Conservation (phyloP, 2,797 vertebrate species). For the Rhabdomys pumilio region DNA sequence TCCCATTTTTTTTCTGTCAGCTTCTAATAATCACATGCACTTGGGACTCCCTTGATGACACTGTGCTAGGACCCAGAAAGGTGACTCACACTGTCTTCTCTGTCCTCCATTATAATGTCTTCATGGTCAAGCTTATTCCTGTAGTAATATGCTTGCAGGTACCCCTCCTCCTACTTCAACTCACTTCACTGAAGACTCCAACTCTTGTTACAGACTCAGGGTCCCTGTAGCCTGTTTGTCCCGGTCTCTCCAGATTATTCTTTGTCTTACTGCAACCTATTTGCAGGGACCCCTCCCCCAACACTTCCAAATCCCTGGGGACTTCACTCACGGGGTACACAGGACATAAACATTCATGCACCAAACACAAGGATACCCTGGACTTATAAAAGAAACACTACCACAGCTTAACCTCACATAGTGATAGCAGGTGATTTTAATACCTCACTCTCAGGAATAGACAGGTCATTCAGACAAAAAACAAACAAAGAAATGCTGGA, state of each 20-base stretch:
- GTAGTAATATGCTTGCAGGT: not conserved
- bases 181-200: not conserved
- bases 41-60: too few relatives aligned
- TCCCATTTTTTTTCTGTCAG: too few relatives aligned
- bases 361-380: not conserved
- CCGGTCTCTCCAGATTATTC: not conserved
- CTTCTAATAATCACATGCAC: too few relatives aligned
- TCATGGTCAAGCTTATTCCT: too few relatives aligned
- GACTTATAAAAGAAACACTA: not conserved
- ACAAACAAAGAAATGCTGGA: not conserved
- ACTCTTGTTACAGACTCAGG: not conserved
- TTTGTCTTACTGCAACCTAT: not conserved
- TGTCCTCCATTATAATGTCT: too few relatives aligned
- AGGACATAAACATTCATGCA: not conserved
- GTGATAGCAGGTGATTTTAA: not conserved
- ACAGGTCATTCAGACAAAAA: not conserved
- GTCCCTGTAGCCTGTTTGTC: not conserved
- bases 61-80: too few relatives aligned
- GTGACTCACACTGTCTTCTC: too few relatives aligned
- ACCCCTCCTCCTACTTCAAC: not conserved
- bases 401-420: not conserved
- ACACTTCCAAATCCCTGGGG: not conserved
- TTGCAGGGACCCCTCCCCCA: not conserved
- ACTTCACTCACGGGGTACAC: not conserved
- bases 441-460: not conserved